Base-by-base conservation (phyloP, 2,797 vertebrate species). In the Podarcis siculus region DNA sequence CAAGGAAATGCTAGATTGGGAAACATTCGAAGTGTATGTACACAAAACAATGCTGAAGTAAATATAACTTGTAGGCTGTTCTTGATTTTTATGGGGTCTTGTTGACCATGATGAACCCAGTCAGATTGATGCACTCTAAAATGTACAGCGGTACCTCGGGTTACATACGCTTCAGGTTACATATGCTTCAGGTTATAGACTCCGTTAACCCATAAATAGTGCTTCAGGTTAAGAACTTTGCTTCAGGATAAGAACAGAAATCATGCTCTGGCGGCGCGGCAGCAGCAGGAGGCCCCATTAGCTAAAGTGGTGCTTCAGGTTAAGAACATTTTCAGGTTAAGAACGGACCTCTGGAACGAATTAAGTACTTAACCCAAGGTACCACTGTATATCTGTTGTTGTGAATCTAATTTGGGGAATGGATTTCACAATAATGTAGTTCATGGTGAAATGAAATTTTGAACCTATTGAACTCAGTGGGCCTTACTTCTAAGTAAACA, bases 1-100 rank as follows among this genome's bases (percentile, higher is more conserved):
- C 75, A 92, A 85, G 76, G 86, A 55, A 85, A 89, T 27, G 88
- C 61, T 86, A 91, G 61, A 77, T 35, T 95, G 87, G 93, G 92
- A 92, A 94, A 93, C 91, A 89, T 87, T 93, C 79, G 94, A 93
- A 91, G 89, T 95, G 93, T 94, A 89, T 88, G 79, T 85, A 93
- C 94, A 92, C 85, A 92, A 93, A 92, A 55, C 89, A 85, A 94
- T 89, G 72, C 3, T 4, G 90, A 90, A 64, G 83, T 94, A 93
- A 92, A 89, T 64, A 89, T 69, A 91, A 90, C 87, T 92, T 92
- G 55, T 86, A 55, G 87, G 76, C 79, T 93, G 49, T 90, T 85
- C 86, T 49, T 92, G 84, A 81, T 94, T 42, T 76, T 92, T 93
- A 90, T 92, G 1, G 86, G 92, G 79, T 92, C 91, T 92, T 93